Evolutionary conservation across 2,888 invertebrate species (phyloP), one percentile per base, ranked within the genome.

Genomic region (Lymantria monacha): DNA sequence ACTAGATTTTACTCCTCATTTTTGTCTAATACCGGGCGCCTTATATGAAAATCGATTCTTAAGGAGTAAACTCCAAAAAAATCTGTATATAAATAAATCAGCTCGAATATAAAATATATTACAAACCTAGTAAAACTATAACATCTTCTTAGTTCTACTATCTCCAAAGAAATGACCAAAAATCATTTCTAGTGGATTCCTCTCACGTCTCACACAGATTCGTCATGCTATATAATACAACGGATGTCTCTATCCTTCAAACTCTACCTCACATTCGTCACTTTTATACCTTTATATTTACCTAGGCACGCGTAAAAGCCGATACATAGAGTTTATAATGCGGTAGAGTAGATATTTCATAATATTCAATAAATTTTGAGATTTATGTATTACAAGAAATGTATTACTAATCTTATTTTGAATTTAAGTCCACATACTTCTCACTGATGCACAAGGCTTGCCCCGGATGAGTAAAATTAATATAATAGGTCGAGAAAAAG

Each of bases 241-340:
- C 36, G 56, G 54, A 62, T 53, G 64, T 55, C 63, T 51, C 66
- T 76, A 82, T 80, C 81, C 83, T 81, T 83, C 83, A 83, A 83
- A 82, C 73, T 63, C 60, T 69, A 69, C 68, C 69, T 72, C 69
- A 73, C 83, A 85, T 87, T 77, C 83, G 82, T 87, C 87, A 87
- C 83, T 82, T 85, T 86, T 85, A 85, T 83, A 83, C 77, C 79
- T 72, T 74, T 76, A 75, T 85, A 85, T 86, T 87, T 86, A 86
- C 86, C 84, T 87, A 85, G 83, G 72, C 72, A 69, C 81, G 78
- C 81, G 81, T 84, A 81, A 83, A 82, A 82, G 81, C 76, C 80
- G 76, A 79, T 81, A 77, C 62, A 49, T 69, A 83, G 83, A 79
- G 41, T 12, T 48, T 12, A 0, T 15, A 44, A 57, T 0, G 0